A percentile compares a stretch with the other conserved stretches of the same genome.
These are phyloP conservation scores for Pyrochroa serraticornis DNA, from an alignment of 2,888 invertebrate species.

Conservation along the genomic window DNA sequence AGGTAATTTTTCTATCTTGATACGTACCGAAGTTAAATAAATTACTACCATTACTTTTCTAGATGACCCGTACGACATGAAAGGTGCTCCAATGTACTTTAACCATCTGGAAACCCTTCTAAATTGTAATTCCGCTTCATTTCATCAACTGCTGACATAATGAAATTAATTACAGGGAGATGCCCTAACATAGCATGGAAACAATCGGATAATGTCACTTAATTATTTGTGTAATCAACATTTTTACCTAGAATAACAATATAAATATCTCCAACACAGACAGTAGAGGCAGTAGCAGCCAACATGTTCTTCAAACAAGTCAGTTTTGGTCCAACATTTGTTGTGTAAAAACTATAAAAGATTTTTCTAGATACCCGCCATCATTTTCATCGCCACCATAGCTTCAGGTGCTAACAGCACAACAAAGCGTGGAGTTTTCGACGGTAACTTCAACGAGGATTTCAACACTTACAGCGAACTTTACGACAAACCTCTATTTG, in stretches of 20 bases:
- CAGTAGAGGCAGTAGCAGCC: constrained; percentile 3
- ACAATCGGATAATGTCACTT: constrained; percentile 30
- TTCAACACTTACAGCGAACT: constrained; percentile 4
- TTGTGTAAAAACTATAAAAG: not conserved
- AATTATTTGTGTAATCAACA: constrained; percentile 26
- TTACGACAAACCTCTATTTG: not conserved
- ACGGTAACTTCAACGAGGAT: constrained; percentile 2
- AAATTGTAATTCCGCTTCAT: no score
- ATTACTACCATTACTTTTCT: no score
- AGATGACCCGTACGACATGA: not conserved
- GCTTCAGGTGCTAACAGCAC: constrained; percentile 2
- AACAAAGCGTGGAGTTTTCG: constrained; percentile 8
- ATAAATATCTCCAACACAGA: constrained; percentile 1
- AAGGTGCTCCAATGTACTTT: not conserved
- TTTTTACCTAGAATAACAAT: constrained; percentile 12
- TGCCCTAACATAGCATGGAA: constrained; percentile 30
- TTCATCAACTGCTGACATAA: no score
- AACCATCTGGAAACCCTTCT: no score
- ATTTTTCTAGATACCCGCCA: constrained; percentile 9
- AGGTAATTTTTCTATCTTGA: no score
- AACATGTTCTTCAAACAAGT: constrained; percentile 10
- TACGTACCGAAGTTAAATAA: no score
- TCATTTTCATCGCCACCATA: constrained; percentile 2
- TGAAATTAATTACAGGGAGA: constrained; percentile 17
- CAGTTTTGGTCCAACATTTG: not conserved